phyloP scores from a whole-genome alignment of 2,888 invertebrate genomes.

The Plebejus argus region DNA sequence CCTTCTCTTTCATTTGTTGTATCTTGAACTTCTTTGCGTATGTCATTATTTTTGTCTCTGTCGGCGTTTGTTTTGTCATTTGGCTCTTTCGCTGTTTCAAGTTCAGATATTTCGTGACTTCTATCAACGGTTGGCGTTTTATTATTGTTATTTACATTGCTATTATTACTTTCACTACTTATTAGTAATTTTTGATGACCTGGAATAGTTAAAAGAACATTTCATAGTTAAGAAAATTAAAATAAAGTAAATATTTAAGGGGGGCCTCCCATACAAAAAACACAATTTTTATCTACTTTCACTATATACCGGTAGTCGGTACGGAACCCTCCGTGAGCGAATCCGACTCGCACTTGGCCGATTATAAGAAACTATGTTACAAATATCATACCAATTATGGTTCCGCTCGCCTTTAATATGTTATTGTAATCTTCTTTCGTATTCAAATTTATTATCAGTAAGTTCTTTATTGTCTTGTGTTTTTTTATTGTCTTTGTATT shows the following conservation, averaged over 20 bases:
- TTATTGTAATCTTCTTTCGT: conserved; percentile 23
- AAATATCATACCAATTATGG: conserved; percentile 14
- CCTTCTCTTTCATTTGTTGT: not conserved
- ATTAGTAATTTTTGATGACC: not conserved
- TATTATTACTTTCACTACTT: not conserved
- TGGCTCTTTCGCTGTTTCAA: not conserved
- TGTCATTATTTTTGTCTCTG: not conserved
- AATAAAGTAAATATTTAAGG: no score
- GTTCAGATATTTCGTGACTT: not conserved
- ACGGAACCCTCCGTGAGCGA: no score
- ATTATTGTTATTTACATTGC: not conserved
- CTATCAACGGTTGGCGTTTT: not conserved
- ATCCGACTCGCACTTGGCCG: no score
- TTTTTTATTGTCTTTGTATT: conserved; percentile 29
- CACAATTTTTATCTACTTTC: no score
- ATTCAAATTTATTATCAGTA: conserved; percentile 22
- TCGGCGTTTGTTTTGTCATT: not conserved
- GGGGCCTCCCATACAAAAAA: no score
- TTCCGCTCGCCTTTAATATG: conserved; percentile 10
- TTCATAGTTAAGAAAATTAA: no score
- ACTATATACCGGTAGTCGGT: no score
- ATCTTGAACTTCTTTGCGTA: not conserved
- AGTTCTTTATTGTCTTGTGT: conserved; percentile 25
- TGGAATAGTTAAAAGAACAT: not conserved
- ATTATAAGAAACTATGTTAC: not conserved